Conservation (phyloP, 2,888 invertebrate species). For the Nomada hirtipes region DNA sequence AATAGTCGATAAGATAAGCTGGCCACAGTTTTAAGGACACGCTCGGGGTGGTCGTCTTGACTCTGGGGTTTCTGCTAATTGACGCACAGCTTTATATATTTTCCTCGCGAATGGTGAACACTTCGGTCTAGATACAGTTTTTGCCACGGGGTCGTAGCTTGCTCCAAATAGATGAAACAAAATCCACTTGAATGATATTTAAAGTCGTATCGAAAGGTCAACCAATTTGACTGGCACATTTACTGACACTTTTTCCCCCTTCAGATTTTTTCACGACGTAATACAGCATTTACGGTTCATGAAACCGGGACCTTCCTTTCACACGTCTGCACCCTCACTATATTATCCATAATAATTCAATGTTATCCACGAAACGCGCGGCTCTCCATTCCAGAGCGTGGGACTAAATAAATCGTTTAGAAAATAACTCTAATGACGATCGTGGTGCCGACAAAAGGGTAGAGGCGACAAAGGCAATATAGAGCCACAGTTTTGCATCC, state of each 20-base stretch:
- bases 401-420: slow-evolving; percentile 56
- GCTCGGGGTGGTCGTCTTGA: slow-evolving; percentile 1
- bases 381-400: not conserved
- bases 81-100: slow-evolving; percentile 54
- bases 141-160: not conserved
- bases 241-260: not conserved
- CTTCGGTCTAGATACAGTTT: slow-evolving; percentile 52
- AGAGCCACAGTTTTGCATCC: slow-evolving; percentile 33
- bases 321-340: not conserved
- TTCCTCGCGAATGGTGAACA: slow-evolving; percentile 61
- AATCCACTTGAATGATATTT: slow-evolving; percentile 39
- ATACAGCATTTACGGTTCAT: not conserved
- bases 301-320: not conserved
- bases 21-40: slow-evolving; percentile 28
- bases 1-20: slow-evolving; percentile 51
- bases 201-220: slow-evolving; percentile 32
- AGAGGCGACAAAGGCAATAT: slow-evolving; percentile 27
- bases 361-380: not conserved
- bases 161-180: slow-evolving; percentile 26
- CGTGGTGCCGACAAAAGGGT: slow-evolving; percentile 35
- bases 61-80: not conserved
- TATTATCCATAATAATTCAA: not conserved
- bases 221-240: slow-evolving; percentile 4
- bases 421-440: slow-evolving; percentile 53
- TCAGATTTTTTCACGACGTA: slow-evolving; percentile 7